phyloP scores from a whole-genome alignment of 2,888 invertebrate genomes.

The Torymus tubicola region DNA sequence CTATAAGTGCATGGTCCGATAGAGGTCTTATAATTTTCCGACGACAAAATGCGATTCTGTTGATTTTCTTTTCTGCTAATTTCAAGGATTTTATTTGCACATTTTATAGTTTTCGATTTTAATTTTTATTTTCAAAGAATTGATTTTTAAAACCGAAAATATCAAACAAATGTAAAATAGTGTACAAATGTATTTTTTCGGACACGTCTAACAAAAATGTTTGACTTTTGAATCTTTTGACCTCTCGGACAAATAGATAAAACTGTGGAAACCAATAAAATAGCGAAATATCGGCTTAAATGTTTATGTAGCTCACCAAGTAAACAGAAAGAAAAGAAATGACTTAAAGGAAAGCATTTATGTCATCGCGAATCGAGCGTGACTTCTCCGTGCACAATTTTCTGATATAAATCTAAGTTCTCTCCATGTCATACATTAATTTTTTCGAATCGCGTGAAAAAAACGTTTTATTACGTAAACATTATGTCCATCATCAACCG shows the following conservation, averaged over 20 bases:
- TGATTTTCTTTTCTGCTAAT: conserved; percentile 30
- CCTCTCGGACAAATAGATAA: conserved; percentile 44
- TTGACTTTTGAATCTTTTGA: conserved; percentile 34
- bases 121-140: too few relatives aligned
- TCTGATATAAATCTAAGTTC: conserved; percentile 49
- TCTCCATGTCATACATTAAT: conserved; percentile 52
- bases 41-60: conserved; percentile 42
- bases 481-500: conserved; percentile 47
- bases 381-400: conserved; percentile 58
- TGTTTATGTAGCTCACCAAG: conserved; percentile 48
- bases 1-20: conserved; percentile 58
- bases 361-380: conserved; percentile 55
- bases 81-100: conserved; percentile 11
- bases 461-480: conserved; percentile 29
- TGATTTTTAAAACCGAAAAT: conserved; percentile 24
- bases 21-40: conserved; percentile 51
- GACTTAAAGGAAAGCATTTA: conserved; percentile 61
- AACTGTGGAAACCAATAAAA: conserved; percentile 33
- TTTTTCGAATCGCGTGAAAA: conserved; percentile 41
- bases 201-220: conserved; percentile 8
- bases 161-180: conserved; percentile 49
- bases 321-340: conserved; percentile 45
- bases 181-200: conserved; percentile 53
- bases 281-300: conserved; percentile 50
- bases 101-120: too few relatives aligned